Percentiles rank a stretch among this genome's conserved stretches.
Conservation (phyloP, 2,797 vertebrate genomes). For the Lophotriccus pileatus region DNA sequence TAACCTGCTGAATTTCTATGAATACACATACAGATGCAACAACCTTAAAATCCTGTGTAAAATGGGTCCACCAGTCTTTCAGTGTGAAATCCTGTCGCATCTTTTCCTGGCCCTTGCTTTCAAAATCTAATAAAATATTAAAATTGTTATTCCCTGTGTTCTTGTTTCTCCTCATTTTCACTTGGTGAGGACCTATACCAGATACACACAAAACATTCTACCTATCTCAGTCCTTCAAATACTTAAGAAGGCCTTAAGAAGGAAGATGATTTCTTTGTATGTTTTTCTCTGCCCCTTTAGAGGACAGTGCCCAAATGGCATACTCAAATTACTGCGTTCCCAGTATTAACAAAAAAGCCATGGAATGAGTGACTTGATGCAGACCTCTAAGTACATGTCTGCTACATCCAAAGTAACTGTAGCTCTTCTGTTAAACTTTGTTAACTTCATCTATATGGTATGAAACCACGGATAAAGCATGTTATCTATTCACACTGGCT, state of each 20-base stretch:
- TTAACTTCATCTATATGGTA: constrained; percentile 41
- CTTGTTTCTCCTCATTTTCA: background rate
- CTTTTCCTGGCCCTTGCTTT: background rate
- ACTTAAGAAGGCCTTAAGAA: background rate
- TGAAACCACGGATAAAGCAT: background rate
- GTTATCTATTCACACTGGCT: background rate
- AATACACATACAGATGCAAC: background rate
- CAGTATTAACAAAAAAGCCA: background rate
- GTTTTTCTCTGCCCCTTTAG: background rate
- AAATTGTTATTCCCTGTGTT: background rate
- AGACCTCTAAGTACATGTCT: background rate
- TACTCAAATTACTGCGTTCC: background rate
- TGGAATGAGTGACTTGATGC: background rate
- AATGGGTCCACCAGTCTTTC: background rate
- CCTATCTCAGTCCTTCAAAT: background rate
- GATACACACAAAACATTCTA: background rate
- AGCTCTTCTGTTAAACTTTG: constrained; percentile 2
- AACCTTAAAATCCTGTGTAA: background rate
- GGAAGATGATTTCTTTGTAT: background rate
- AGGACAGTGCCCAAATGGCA: background rate
- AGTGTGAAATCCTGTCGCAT: background rate
- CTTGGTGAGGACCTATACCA: background rate
- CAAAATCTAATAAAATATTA: background rate
- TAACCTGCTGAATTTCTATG: background rate
- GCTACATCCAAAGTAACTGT: background rate